These are phyloP conservation scores for Ancistrus triradiatus DNA, from an alignment of 2,113 vertebrate species.

Conservation along the genomic window DNA sequence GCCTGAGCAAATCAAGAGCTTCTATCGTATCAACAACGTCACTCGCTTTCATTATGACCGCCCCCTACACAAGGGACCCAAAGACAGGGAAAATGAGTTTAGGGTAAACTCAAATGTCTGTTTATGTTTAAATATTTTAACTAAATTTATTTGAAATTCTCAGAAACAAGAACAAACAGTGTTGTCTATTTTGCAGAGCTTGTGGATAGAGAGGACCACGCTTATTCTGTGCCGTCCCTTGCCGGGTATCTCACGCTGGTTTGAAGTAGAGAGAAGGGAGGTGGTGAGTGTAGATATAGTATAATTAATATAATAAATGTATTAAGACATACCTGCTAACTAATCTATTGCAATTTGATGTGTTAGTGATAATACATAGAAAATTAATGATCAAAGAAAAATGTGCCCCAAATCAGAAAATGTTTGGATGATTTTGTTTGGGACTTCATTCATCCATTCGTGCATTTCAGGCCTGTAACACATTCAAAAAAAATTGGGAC, in stretches of 20 bases:
- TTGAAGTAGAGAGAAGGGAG: conserved; percentile 94
- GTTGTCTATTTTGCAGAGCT: conserved; percentile 72
- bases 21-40: conserved; percentile 95
- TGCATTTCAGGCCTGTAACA: no score
- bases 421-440: no score
- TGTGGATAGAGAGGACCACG: conserved; percentile 96
- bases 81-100: conserved; percentile 96
- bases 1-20: conserved; percentile 95
- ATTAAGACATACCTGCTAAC: no score
- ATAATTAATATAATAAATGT: not conserved
- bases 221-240: conserved; percentile 89
- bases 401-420: no score
- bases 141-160: no score
- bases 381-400: no score
- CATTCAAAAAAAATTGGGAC: no score
- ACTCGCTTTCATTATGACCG: conserved; percentile 93
- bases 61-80: conserved; percentile 92
- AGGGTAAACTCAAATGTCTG: conserved; percentile 76
- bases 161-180: conserved; percentile 10
- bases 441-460: no score
- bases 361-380: no score
- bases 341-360: no score
- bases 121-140: no score
- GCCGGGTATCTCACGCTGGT: conserved; percentile 97
- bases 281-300: conserved; percentile 73